These are phyloP conservation scores for Bhutanitis thaidina DNA, from an alignment of 2,888 invertebrate species.

Conservation along the genomic window DNA sequence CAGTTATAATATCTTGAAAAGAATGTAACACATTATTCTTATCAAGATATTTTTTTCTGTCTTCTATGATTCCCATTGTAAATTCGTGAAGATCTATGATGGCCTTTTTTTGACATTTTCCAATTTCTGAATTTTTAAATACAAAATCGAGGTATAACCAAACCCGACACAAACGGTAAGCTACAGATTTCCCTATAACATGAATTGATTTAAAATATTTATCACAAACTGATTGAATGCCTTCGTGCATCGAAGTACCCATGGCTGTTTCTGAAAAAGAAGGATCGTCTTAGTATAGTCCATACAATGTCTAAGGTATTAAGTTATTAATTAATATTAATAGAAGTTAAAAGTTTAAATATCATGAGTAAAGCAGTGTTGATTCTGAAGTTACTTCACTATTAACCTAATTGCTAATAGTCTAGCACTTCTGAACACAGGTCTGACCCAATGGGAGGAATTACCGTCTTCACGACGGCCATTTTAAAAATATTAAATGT, in stretches of 20 bases:
- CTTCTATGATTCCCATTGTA: slow-evolving; percentile 22
- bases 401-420: no score
- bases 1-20: no score
- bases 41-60: slow-evolving; percentile 19
- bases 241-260: slow-evolving; percentile 23
- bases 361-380: no score
- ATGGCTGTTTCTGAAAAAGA: slow-evolving; percentile 24
- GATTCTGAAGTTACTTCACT: no score
- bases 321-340: no score
- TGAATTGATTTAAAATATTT: slow-evolving; percentile 26
- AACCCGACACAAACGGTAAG: slow-evolving; percentile 19
- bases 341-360: no score
- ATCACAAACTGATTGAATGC: slow-evolving; percentile 17
- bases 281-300: no score
- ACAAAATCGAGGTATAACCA: slow-evolving; percentile 22
- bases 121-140: slow-evolving; percentile 14
- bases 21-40: neutral
- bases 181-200: slow-evolving; percentile 14
- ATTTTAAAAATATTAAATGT: no score
- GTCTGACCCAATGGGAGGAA: no score
- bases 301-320: no score
- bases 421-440: no score
- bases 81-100: slow-evolving; percentile 24
- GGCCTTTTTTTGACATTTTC: slow-evolving; percentile 17
- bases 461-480: no score